Percentiles rank a stretch among this genome's conserved stretches.
These are phyloP conservation scores for Tetraneura akinire DNA, from an alignment of 1,140 invertebrate genomes.

Conservation along the genomic window DNA sequence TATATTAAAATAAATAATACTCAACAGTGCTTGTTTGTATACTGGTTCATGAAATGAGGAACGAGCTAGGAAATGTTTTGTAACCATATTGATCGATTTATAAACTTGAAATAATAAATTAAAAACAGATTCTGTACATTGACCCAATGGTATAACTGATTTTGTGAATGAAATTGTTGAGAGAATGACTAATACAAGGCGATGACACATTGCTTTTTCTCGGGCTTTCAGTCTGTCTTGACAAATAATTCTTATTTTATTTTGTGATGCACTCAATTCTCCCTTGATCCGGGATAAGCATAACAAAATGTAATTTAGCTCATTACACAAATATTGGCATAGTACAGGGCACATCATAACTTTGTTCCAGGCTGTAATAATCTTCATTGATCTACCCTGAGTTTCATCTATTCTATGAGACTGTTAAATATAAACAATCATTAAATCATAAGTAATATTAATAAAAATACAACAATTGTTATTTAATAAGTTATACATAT, in stretches of 20 bases:
- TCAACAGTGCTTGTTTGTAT: constrained; percentile 46
- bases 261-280: constrained; percentile 3
- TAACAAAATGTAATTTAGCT: neutral
- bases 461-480: no score
- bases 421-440: constrained; percentile 1
- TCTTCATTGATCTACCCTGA: neutral
- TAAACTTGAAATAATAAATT: constrained; percentile 35
- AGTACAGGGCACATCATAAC: neutral
- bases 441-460: neutral
- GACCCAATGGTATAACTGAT: constrained; percentile 16
- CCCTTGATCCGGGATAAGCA: constrained; percentile 30
- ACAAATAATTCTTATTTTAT: constrained; percentile 2
- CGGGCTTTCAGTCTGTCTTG: constrained; percentile 2
- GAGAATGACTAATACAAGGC: constrained; percentile 8
- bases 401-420: neutral
- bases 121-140: constrained; percentile 41
- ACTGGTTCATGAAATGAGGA: neutral
- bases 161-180: neutral
- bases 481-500: no score
- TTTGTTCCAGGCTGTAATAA: constrained; percentile 13
- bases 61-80: neutral
- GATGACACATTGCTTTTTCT: constrained; percentile 37
- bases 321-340: constrained; percentile 26
- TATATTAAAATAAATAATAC: no score
- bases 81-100: neutral